phyloP scores from a whole-genome alignment of 2,797 vertebrate genomes.

The Varecia variegata region DNA sequence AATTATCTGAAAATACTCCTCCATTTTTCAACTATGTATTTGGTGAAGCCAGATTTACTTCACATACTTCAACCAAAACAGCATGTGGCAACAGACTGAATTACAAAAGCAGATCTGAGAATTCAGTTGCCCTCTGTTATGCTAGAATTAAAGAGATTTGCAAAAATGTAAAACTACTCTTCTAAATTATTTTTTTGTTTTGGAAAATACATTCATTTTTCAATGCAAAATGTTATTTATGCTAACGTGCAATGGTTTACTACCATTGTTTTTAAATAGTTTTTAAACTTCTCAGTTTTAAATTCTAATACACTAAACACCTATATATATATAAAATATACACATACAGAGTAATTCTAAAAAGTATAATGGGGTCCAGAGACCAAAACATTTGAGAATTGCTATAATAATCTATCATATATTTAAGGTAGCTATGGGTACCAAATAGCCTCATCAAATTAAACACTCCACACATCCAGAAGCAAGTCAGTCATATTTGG shows the following conservation, averaged over 20 bases:
- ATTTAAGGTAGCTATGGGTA: not conserved
- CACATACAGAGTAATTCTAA: not conserved
- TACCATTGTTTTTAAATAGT: not conserved
- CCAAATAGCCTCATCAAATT: not conserved
- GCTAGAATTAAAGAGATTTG: not conserved
- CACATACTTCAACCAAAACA: not conserved
- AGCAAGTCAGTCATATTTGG: not conserved
- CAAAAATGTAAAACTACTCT: not conserved
- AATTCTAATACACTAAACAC: not conserved
- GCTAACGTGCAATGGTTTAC: not conserved
- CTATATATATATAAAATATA: not conserved
- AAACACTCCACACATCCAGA: not conserved
- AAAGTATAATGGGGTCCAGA: not conserved
- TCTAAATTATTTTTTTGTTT: not conserved
- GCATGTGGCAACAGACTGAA: not conserved
- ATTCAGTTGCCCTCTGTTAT: not conserved
- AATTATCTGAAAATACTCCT: not conserved
- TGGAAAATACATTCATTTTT: conserved; percentile 35
- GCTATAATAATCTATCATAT: not conserved
- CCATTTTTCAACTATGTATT: not conserved
- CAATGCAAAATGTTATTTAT: not conserved
- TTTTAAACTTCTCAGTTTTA: not conserved
- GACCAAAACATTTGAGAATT: not conserved
- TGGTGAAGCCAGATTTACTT: not conserved
- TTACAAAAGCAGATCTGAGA: not conserved